Conservation (phyloP, 2,797 vertebrate genomes). For the Glossophaga mutica region DNA sequence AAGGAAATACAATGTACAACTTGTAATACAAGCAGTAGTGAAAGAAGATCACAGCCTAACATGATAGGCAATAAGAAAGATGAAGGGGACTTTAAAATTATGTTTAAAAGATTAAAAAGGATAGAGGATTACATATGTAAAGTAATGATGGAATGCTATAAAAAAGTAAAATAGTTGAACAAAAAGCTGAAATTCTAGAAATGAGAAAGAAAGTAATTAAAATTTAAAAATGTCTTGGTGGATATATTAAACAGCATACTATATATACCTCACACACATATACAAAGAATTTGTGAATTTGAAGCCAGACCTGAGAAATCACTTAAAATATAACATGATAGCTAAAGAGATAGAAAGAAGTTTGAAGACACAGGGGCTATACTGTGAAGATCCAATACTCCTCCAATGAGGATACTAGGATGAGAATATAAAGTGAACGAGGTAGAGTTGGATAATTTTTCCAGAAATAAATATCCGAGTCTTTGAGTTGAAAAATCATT, state of each 20-base stretch:
- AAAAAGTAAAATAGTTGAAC: not conserved
- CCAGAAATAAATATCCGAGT: not conserved
- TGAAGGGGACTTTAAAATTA: not conserved
- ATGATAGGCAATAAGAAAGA: not conserved
- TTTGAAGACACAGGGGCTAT: not conserved
- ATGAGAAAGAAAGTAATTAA: conserved; percentile 5
- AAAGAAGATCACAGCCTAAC: not conserved
- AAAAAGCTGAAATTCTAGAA: not conserved
- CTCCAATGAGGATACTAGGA: not conserved
- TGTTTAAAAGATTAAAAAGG: not conserved
- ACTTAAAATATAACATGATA: not conserved
- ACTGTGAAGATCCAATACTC: not conserved
- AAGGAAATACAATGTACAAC: not conserved
- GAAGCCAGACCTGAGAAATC: not conserved
- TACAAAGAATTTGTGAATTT: not conserved
- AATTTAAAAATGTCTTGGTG: not conserved
- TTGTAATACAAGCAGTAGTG: not conserved
- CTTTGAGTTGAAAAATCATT: not conserved
- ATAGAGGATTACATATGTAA: not conserved
- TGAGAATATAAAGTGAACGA: not conserved
- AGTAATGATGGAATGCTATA: not conserved
- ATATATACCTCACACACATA: not conserved
- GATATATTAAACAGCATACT: not conserved
- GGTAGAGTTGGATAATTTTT: not conserved
- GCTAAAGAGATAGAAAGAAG: not conserved